Percentiles rank a stretch among this genome's conserved stretches.
Conservation (phyloP, 2,888 invertebrate genomes). For the Cerastis leucographa region DNA sequence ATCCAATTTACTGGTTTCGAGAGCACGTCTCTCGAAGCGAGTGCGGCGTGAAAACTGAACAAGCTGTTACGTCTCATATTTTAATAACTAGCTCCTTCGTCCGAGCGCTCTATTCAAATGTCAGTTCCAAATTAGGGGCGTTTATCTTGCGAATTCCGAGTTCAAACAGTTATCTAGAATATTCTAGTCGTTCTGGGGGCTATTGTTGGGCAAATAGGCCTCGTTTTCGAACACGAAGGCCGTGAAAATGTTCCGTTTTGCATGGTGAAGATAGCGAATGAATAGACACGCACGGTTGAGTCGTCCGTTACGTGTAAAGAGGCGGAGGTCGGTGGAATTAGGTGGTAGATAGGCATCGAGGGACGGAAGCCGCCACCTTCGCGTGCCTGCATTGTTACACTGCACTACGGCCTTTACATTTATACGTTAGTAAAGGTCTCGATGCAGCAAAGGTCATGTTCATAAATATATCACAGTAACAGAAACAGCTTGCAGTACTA, state of each 20-base stretch:
- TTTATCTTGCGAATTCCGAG: slow-evolving; percentile 27
- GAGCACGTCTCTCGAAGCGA: slow-evolving; percentile 32
- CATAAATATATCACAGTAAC: slow-evolving; percentile 73
- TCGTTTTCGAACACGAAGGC: slow-evolving; percentile 51
- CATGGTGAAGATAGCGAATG: slow-evolving; percentile 63
- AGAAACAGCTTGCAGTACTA: slow-evolving; percentile 41
- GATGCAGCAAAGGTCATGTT: slow-evolving; percentile 74
- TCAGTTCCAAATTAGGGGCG: slow-evolving; percentile 30
- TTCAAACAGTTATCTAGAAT: slow-evolving; percentile 37
- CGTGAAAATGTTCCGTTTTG: slow-evolving; percentile 61
- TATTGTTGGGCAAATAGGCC: slow-evolving; percentile 45
- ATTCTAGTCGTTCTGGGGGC: slow-evolving; percentile 20
- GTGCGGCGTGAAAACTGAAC: slow-evolving; percentile 44
- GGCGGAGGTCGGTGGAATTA: slow-evolving; percentile 64
- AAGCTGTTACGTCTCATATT: slow-evolving; percentile 45
- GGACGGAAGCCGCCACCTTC: slow-evolving; percentile 73
- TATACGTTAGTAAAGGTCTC: slow-evolving; percentile 70
- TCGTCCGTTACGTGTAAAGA: slow-evolving; percentile 54
- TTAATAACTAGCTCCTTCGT: slow-evolving; percentile 56
- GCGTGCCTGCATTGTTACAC: slow-evolving; percentile 75
- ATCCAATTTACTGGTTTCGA: slow-evolving; percentile 14
- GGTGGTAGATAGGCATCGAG: slow-evolving; percentile 71
- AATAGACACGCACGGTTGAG: slow-evolving; percentile 69
- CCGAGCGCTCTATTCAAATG: slow-evolving; percentile 47
- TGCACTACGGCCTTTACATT: slow-evolving; percentile 71